Evolutionary conservation across 2,797 vertebrate species (phyloP), one percentile per base, ranked within the genome.

Genomic region (Pelobates cultripes): DNA sequence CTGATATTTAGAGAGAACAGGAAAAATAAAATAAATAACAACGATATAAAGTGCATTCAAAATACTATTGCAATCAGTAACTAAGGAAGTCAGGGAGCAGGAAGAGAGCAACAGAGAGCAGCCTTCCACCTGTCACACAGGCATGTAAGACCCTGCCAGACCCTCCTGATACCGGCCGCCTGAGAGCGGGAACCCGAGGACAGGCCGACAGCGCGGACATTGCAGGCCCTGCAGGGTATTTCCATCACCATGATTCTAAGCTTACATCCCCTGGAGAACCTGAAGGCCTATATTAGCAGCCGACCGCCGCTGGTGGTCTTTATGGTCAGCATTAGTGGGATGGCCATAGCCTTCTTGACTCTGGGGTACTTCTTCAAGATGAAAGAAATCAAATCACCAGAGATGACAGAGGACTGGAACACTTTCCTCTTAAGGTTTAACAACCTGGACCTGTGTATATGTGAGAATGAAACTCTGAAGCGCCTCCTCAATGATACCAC

Each of bases 281-380:
- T 99, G 90, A 97, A 96, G 92, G 94, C 93, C 86, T 96, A 96
- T 87, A 91, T 98, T 92, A 97, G 94, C 91, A 97, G 92, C 87
- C 97, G 98, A 78, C 98, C 98, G 0, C 98, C 98, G 0, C 93
- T 99, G 88, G 98, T 99, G 92, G 96, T 99, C 80, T 99, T 99
- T 55, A 99, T 99, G 98, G 95, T 99, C 94, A 99, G 96, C 0
- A 97, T 99, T 70, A 99, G 98, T 2, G 95, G 97, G 17, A 95
- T 99, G 94, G 98, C 98, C 83, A 99, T 99, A 51, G 96, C 97
- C 86, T 99, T 99, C 89, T 95, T 99, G 71, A 99, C 98, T 28
- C 93, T 99, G 75, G 98, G 98, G 3, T 99, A 99, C 84, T 99
- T 99, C 94, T 99, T 99, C 89, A 99, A 99, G 87, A 99, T 99